These are phyloP conservation scores for Drosophila setifemur DNA, from an alignment of 1,140 invertebrate genomes.

Conservation along the genomic window DNA sequence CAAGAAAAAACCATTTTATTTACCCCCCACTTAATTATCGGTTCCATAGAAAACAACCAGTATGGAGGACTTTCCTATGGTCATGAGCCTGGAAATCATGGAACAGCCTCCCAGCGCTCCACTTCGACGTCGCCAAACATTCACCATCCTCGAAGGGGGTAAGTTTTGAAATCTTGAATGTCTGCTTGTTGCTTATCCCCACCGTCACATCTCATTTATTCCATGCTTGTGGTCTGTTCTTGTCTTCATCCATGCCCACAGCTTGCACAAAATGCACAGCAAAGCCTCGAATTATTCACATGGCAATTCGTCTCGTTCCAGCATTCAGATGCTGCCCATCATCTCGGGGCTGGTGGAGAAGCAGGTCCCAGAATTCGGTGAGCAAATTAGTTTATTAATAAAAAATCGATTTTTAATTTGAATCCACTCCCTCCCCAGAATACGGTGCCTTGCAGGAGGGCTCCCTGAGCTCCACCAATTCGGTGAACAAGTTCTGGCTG, in stretches of 20 bases:
- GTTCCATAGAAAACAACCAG: conserved; percentile 63
- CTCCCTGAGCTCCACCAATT: conserved; percentile 83
- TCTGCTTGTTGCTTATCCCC: conserved; percentile 20
- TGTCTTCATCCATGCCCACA: conserved; percentile 17
- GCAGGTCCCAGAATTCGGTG: conserved; percentile 78
- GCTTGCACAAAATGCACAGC: conserved; percentile 69
- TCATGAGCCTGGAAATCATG: conserved; percentile 59
- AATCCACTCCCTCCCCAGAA: conserved; percentile 82
- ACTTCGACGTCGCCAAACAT: conserved; percentile 76
- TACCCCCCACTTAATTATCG: not conserved
- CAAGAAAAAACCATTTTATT: not conserved
- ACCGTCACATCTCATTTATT: conserved; percentile 20
- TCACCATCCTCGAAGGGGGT: conserved; percentile 71
- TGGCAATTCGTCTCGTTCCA: conserved; percentile 82
- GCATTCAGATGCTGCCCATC: conserved; percentile 82
- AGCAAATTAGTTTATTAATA: not conserved
- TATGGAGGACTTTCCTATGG: conserved; percentile 61
- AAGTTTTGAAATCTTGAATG: conserved; percentile 30
- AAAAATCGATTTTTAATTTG: not conserved
- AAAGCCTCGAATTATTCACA: conserved; percentile 80
- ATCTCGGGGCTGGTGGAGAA: conserved; percentile 81
- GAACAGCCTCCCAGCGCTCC: conserved; percentile 59
- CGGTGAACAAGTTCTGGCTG: conserved; percentile 83
- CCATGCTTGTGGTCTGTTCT: conserved; percentile 43
- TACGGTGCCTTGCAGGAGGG: conserved; percentile 90